Conservation (phyloP, 2,888 invertebrate genomes). For the Acleris sparsana region DNA sequence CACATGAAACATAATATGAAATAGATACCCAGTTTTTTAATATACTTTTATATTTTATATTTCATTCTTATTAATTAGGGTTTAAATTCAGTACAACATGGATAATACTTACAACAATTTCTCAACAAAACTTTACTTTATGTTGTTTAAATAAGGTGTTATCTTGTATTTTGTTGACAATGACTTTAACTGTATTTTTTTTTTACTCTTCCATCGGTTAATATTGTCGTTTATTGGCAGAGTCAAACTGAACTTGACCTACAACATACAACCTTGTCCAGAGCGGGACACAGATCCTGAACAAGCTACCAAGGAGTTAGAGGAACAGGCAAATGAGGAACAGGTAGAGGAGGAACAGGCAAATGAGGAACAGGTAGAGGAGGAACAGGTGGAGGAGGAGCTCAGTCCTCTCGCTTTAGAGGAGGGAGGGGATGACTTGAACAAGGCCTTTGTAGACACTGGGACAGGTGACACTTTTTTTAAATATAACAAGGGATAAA, state of each 20-base stretch:
- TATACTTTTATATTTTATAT: no score
- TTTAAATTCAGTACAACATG: no score
- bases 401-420: neutral
- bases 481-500: no score
- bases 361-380: neutral
- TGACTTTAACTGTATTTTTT: no score
- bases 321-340: neutral
- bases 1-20: no score
- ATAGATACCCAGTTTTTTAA: no score
- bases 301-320: neutral
- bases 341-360: neutral
- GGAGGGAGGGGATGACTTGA: slow-evolving; percentile 31
- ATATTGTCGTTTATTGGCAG: slow-evolving; percentile 33
- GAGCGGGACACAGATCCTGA: slow-evolving; percentile 26
- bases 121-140: no score
- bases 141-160: no score
- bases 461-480: slow-evolving; percentile 41
- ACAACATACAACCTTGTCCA: slow-evolving; percentile 39
- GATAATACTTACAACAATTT: no score
- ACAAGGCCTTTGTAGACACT: slow-evolving; percentile 48
- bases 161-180: no score
- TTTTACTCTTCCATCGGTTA: no score
- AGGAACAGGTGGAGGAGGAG: neutral
- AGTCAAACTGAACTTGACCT: slow-evolving; percentile 47
- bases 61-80: no score